phyloP scores from a whole-genome alignment of 1,140 invertebrate genomes.

The Rhizoglyphus robini region DNA sequence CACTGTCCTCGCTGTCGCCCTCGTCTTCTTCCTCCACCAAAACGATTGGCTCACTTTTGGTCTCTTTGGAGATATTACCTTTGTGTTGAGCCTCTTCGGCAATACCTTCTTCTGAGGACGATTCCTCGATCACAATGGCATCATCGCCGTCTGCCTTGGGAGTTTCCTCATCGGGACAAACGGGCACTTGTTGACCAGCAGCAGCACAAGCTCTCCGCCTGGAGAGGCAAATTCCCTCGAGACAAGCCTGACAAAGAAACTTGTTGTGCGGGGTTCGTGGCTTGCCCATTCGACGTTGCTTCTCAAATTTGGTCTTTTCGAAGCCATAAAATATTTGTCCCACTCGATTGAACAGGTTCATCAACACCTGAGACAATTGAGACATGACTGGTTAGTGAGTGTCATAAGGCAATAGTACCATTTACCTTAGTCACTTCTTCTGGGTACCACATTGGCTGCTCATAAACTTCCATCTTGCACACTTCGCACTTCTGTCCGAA shows the following conservation, averaged over 20 bases:
- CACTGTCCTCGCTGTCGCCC: neutral
- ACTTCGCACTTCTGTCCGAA: constrained; percentile 40
- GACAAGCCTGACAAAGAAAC: constrained; percentile 38
- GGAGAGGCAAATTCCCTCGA: constrained; percentile 36
- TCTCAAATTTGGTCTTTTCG: constrained; percentile 33
- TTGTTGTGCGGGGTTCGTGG: constrained; percentile 38
- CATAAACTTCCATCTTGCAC: constrained; percentile 34
- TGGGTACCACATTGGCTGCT: constrained; percentile 42
- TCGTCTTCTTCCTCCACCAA: constrained; percentile 9
- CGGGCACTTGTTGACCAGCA: neutral
- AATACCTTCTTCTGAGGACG: neutral
- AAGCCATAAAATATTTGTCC: constrained; percentile 39
- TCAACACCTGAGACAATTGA: constrained; percentile 38
- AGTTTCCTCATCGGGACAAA: neutral
- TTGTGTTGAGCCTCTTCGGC: neutral
- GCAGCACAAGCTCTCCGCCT: constrained; percentile 7
- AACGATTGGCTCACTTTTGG: neutral
- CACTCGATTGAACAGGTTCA: constrained; percentile 37
- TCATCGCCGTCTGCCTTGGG: too few relatives aligned
- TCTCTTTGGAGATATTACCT: too few relatives aligned
- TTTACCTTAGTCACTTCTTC: constrained; percentile 40
- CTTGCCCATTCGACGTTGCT: constrained; percentile 36
- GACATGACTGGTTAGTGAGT: too few relatives aligned
- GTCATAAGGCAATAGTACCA: too few relatives aligned
- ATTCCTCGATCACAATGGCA: too few relatives aligned